Base-by-base conservation (phyloP, 2,797 vertebrate species). In the Linurgus olivaceus region DNA sequence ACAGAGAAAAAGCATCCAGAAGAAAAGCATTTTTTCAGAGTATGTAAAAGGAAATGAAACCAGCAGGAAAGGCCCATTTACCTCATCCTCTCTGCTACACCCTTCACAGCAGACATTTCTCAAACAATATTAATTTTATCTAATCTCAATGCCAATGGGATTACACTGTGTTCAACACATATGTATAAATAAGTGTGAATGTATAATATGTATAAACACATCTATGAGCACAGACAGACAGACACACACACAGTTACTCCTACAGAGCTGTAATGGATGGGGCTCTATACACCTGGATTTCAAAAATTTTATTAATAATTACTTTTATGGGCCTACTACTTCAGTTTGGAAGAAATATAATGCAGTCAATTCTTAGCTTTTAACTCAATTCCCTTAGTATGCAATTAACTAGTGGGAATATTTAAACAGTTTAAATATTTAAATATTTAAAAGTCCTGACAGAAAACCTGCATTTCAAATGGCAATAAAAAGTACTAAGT, bases 291-390 rank as follows among this genome's bases (percentile, higher is more conserved):
- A 96, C 29, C 54, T 74, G 31, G 42, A 92, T 73, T 84, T 62
- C 14, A 38, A 55, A 77, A 94, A 65, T 26, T n/a, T 90, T 89
- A 52, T 57, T 88, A 76, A 35, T 73, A 61, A 95, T 88, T 90
- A 94, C 52, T 89, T 93, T 33, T 58, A 77, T 18, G 80, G 55
- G 76, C 61, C 68, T 89, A 85, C n/a, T 91, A 24, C 25, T 92
- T 76, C 61, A 63, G 44, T 89, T 76, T 72, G 50, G 40, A 90
- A 95, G 84, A 95, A 95, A 95, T 81, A 94, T 77, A 96, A 96
- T 96, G 94, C 78, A 97, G 96, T 95, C 94, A 96, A 77, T 95
- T 96, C 96, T 88, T 42, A 93, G 45, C 29, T 84, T 85, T 82
- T 79, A 83, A 80, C 15, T 73, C 17, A 23, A 54, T 58, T 89